Conservation (phyloP, 2,888 invertebrate genomes). For the Dolichopus griseipennis region DNA sequence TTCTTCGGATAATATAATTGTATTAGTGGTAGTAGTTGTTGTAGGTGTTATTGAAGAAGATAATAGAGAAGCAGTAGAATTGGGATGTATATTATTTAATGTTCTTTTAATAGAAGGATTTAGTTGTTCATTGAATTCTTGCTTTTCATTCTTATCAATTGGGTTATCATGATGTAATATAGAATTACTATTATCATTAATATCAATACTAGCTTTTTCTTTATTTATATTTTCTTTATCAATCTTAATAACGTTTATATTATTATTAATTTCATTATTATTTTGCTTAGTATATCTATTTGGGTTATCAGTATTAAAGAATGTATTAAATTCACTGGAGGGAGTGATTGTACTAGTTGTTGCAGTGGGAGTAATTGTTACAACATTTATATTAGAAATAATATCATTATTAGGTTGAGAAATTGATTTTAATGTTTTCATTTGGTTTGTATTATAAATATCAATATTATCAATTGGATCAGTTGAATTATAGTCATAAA, state of each 20-base stretch:
- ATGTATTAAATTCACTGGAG: background rate
- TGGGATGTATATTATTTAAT: background rate
- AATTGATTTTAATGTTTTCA: too few relatives aligned
- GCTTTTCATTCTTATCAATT: background rate
- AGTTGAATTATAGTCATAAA: background rate
- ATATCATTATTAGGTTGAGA: too few relatives aligned
- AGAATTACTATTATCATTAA: background rate
- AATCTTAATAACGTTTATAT: too few relatives aligned
- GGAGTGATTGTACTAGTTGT: background rate
- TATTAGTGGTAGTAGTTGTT: background rate
- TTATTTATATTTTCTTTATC: background rate
- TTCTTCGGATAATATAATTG: background rate
- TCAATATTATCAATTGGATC: background rate
- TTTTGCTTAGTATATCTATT: background rate
- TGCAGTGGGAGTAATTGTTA: too few relatives aligned
- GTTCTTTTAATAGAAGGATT: background rate
- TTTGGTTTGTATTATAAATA: too few relatives aligned
- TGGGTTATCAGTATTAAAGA: background rate
- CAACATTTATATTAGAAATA: too few relatives aligned
- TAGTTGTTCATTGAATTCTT: background rate
- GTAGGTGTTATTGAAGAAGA: background rate
- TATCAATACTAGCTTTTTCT: background rate
- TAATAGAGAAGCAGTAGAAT: background rate
- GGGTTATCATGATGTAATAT: background rate
- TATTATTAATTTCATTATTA: too few relatives aligned